Percentiles rank a stretch among this genome's conserved stretches.
These are phyloP conservation scores for Poecile montanus DNA, from an alignment of 2,797 vertebrate genomes.

Conservation along the genomic window DNA sequence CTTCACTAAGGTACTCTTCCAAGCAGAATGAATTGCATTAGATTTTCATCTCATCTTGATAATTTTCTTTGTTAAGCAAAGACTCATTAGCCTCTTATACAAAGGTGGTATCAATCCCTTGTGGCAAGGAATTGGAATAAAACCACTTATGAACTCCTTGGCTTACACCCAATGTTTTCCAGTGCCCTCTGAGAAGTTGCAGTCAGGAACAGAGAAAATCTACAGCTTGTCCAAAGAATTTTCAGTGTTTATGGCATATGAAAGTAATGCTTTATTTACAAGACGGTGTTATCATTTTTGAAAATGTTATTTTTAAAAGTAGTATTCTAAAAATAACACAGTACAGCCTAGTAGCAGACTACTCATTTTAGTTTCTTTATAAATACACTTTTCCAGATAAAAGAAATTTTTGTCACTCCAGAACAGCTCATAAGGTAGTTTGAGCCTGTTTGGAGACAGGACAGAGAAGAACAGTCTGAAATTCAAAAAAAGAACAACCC, in stretches of 20 bases:
- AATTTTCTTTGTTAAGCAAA: slow-evolving; percentile 50
- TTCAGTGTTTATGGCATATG: neutral
- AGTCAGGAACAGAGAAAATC: neutral
- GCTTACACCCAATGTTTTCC: neutral
- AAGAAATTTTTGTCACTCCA: neutral
- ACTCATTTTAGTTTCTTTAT: neutral
- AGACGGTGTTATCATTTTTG: neutral
- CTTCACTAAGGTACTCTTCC: neutral
- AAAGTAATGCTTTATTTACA: neutral
- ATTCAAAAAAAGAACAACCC: neutral
- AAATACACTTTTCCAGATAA: neutral
- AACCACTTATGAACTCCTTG: neutral
- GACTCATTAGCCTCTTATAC: slow-evolving; percentile 40
- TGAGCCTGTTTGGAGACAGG: neutral
- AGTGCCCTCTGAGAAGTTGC: neutral
- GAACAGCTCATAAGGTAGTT: neutral
- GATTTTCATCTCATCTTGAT: slow-evolving; percentile 36
- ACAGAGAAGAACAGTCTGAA: neutral
- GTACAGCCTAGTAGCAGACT: neutral
- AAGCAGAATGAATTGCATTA: slow-evolving; percentile 32
- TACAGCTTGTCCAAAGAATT: neutral
- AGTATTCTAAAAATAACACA: slow-evolving; percentile 29
- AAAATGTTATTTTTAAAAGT: slow-evolving; percentile 30
- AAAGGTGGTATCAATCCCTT: neutral
- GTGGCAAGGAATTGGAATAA: slow-evolving; percentile 29